These are phyloP conservation scores for Mirza zaza DNA, from an alignment of 2,113 vertebrate species.

Conservation along the genomic window DNA sequence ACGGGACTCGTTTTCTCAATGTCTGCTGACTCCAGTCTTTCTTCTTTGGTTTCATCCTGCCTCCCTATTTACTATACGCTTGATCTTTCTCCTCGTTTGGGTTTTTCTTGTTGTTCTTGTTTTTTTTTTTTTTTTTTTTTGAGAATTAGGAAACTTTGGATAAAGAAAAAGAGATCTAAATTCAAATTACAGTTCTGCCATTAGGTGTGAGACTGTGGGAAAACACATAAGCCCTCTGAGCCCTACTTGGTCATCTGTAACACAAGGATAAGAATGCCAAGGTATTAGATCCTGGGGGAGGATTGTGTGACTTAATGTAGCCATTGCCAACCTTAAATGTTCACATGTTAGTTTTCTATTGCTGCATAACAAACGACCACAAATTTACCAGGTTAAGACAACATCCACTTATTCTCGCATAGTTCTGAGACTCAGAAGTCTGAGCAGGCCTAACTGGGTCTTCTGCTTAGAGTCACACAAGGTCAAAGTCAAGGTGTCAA, in stretches of 20 bases:
- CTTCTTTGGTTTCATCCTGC: not conserved
- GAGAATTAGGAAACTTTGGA: not conserved
- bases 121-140: not conserved
- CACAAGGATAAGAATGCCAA: not conserved
- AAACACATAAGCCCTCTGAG: not conserved
- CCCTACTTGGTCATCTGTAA: not conserved
- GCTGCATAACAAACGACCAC: not conserved
- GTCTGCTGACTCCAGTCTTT: not conserved
- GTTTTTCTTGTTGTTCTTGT: too few species aligned
- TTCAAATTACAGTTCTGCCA: not conserved
- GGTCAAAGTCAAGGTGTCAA: not conserved
- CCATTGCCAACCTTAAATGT: not conserved
- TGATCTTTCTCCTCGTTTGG: not conserved
- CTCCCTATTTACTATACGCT: not conserved
- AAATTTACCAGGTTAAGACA: not conserved
- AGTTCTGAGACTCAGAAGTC: not conserved
- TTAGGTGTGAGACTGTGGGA: not conserved
- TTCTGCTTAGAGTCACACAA: not conserved
- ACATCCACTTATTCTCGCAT: not conserved
- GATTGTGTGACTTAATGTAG: not conserved
- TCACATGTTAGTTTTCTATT: not conserved
- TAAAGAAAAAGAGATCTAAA: not conserved
- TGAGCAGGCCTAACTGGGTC: not conserved
- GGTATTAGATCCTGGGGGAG: not conserved
- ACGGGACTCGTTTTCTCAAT: not conserved